Base-by-base conservation (phyloP, 1,140 invertebrate genomes). In the Philotrypesis tridentata region DNA sequence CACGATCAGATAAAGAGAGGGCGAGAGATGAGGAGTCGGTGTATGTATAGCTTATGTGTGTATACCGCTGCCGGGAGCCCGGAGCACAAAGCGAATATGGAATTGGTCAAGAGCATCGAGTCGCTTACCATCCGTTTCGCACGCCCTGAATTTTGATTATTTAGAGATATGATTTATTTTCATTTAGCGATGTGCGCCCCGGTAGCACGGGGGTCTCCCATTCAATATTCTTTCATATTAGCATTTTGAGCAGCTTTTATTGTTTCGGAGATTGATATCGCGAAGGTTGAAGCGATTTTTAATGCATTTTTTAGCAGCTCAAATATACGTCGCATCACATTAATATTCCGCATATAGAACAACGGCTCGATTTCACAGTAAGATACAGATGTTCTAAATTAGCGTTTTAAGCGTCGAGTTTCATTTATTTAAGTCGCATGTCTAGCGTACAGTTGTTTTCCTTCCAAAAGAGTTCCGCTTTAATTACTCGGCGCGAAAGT, bases 1-100 rank as follows among this genome's bases (percentile, higher is more conserved):
- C 84, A 85, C 83, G 85, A 84, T 83, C 85, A 87, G 88, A 89
- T 90, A 90, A 89, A 88, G 86, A 86, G 83, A 79, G 82, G 71
- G 70, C 5, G 12, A 48, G 43, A 48, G 48, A 55, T 21, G 21
- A 55, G 21, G 21, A 55, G 48, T 17, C 48, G 48, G 6, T 55
- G n/a, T 55, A 5, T 55, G 12, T 43, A 43, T 43, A 43, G 40
- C 40, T 11, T 43, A 43, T 12, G 48, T 7, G 21, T 21, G n/a
- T 17, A 3, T 5, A 5, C 2, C n/a, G n/a, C n/a, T n/a, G n/a
- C n/a, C n/a, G n/a, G n/a, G n/a, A n/a, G 21, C 37, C 67, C 17
- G 21, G 65, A 43, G 27, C 40, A 71, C 43, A 70, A 55, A 67
- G 33, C 37, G 37, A 71, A 79, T 67, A 68, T 70, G 21, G 43